These are phyloP conservation scores for Xenopus laevis DNA, from an alignment of 2,113 vertebrate species.

Conservation along the genomic window DNA sequence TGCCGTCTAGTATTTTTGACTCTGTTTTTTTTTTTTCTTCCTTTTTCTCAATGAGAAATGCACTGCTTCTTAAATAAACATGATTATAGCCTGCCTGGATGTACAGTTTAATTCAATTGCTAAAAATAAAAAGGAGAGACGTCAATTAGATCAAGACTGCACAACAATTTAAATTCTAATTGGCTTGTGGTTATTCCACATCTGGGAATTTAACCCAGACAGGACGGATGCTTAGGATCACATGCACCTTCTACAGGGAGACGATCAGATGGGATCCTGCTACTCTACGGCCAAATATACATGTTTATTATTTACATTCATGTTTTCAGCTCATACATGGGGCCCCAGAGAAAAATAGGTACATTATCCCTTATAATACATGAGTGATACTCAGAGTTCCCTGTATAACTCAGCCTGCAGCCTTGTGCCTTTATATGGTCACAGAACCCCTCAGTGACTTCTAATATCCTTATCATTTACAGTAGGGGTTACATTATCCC, in stretches of 20 bases:
- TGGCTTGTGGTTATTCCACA: slow-evolving; percentile 74
- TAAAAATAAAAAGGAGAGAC: slow-evolving; percentile 76
- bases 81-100: slow-evolving; percentile 74
- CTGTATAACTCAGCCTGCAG: no score
- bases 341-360: no score
- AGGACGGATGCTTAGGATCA: slow-evolving; percentile 61
- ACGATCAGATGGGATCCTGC: slow-evolving; percentile 11
- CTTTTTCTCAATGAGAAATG: slow-evolving; percentile 61
- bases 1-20: slow-evolving; percentile 59
- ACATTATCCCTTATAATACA: no score
- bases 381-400: no score
- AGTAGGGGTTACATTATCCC: no score
- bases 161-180: slow-evolving; percentile 78
- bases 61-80: slow-evolving; percentile 74
- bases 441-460: no score
- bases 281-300: no score
- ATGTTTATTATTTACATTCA: no score
- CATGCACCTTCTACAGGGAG: slow-evolving; percentile 38
- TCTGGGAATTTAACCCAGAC: slow-evolving; percentile 63
- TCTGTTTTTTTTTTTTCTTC: slow-evolving; percentile 53
- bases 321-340: no score
- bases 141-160: slow-evolving; percentile 74
- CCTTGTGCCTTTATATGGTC: no score
- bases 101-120: slow-evolving; percentile 62
- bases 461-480: no score